Conservation (phyloP, 2,888 invertebrate species). For the Eurytoma californica region DNA sequence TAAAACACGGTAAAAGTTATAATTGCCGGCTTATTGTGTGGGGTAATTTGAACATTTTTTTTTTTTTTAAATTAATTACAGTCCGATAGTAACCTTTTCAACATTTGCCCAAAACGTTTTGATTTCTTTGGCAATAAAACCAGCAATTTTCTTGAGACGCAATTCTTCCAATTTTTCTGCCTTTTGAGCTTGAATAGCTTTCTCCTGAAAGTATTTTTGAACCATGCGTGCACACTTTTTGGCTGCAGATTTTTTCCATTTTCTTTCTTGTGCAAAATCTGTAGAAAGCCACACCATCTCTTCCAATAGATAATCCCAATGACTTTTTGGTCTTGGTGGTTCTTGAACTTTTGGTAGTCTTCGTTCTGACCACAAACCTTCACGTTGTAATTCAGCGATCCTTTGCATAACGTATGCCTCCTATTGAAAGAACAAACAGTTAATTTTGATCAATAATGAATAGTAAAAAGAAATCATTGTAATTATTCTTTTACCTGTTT, state of each 20-base stretch:
- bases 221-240: slow-evolving; percentile 95
- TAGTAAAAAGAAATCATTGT: no score
- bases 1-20: slow-evolving; percentile 64
- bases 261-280: slow-evolving; percentile 97
- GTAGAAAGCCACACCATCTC: slow-evolving; percentile 99
- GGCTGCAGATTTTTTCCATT: slow-evolving; percentile 97
- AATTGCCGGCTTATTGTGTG: slow-evolving; percentile 74
- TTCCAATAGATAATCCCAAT: slow-evolving; percentile 99
- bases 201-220: slow-evolving; percentile 93
- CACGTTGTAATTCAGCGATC: slow-evolving; percentile 92
- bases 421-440: slow-evolving; percentile 69
- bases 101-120: slow-evolving; percentile 97
- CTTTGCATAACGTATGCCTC: slow-evolving; percentile 96
- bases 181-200: slow-evolving; percentile 90
- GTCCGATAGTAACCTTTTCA: slow-evolving; percentile 83
- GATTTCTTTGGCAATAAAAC: slow-evolving; percentile 94
- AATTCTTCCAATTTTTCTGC: slow-evolving; percentile 95
- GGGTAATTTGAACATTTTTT: slow-evolving; percentile 62
- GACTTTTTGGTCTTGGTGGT: slow-evolving; percentile 92
- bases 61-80: slow-evolving; percentile 9
- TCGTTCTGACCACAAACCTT: slow-evolving; percentile 96
- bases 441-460: no score
- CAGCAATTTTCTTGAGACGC: slow-evolving; percentile 89
- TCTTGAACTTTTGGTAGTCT: slow-evolving; percentile 94
- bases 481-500: slow-evolving; percentile 79